Evolutionary conservation across 2,888 invertebrate genomes (phyloP).

Genomic region (Pyrochroa serraticornis): DNA sequence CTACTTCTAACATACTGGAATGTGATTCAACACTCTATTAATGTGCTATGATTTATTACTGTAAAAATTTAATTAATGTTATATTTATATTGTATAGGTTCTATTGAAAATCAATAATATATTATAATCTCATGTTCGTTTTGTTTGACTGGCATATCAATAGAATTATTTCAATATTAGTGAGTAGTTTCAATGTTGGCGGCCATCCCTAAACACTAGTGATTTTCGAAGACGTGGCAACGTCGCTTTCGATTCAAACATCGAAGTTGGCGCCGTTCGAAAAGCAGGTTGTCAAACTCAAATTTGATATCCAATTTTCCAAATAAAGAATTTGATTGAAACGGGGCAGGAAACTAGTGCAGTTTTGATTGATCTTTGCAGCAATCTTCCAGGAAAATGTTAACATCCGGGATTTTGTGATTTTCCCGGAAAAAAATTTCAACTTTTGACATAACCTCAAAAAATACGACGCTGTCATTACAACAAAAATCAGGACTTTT

Average conservation of each 20-base stretch:
- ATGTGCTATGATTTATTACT: slow-evolving; percentile 50
- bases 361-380: not conserved
- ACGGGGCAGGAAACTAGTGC: slow-evolving; percentile 4
- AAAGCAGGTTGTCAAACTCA: slow-evolving; percentile 38
- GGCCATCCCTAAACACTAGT: no score
- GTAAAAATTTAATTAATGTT: slow-evolving; percentile 46
- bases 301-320: slow-evolving; percentile 14
- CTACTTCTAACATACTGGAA: slow-evolving; percentile 43
- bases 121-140: slow-evolving; percentile 13
- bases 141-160: no score
- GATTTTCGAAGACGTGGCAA: no score
- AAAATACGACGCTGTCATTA: slow-evolving; percentile 44
- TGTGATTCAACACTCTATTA: slow-evolving; percentile 52
- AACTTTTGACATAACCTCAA: slow-evolving; percentile 41
- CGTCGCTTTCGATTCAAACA: slow-evolving; percentile 30
- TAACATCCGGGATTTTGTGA: not conserved
- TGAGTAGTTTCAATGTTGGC: no score
- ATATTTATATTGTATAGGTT: slow-evolving; percentile 52
- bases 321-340: slow-evolving; percentile 9
- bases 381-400: not conserved
- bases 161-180: no score
- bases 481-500: slow-evolving; percentile 29
- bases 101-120: slow-evolving; percentile 36
- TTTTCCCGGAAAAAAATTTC: not conserved
- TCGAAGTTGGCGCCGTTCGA: slow-evolving; percentile 38